These are phyloP conservation scores for Noctua janthina DNA, from an alignment of 2,888 invertebrate genomes.

Conservation along the genomic window DNA sequence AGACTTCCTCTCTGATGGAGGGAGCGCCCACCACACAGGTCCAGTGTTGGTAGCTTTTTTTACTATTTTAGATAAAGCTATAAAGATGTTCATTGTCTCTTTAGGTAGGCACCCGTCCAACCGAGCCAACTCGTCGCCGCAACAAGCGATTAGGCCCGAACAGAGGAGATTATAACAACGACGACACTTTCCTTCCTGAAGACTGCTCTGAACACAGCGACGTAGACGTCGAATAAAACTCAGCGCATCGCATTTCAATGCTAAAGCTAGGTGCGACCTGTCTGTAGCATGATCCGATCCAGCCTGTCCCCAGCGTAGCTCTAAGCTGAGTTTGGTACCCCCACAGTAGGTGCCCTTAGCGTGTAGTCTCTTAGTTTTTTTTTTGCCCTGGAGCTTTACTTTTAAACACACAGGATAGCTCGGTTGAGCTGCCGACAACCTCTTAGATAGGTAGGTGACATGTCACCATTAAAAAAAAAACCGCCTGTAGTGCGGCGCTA, in stretches of 20 bases:
- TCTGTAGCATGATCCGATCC: background rate
- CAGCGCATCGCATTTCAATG: background rate
- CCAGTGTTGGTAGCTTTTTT: background rate
- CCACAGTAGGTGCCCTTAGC: background rate
- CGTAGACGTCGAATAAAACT: conserved; percentile 55
- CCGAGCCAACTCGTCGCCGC: conserved; percentile 59
- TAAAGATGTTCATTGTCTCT: background rate
- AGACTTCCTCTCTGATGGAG: background rate
- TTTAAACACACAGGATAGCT: background rate
- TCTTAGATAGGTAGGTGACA: background rate
- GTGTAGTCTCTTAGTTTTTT: background rate
- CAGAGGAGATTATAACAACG: conserved; percentile 74
- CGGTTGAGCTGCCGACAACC: background rate
- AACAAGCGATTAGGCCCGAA: conserved; percentile 66
- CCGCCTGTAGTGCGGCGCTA: background rate
- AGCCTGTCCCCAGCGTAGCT: background rate
- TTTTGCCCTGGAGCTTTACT: background rate
- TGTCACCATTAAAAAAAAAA: background rate
- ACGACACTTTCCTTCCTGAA: conserved; percentile 84
- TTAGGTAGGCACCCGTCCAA: conserved; percentile 68
- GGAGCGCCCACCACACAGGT: background rate
- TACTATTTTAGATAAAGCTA: background rate
- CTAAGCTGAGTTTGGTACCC: background rate
- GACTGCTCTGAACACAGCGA: conserved; percentile 81
- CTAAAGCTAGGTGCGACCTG: background rate